Evolutionary conservation across 2,797 vertebrate genomes (phyloP).

Genomic region (Remorina albescens): DNA sequence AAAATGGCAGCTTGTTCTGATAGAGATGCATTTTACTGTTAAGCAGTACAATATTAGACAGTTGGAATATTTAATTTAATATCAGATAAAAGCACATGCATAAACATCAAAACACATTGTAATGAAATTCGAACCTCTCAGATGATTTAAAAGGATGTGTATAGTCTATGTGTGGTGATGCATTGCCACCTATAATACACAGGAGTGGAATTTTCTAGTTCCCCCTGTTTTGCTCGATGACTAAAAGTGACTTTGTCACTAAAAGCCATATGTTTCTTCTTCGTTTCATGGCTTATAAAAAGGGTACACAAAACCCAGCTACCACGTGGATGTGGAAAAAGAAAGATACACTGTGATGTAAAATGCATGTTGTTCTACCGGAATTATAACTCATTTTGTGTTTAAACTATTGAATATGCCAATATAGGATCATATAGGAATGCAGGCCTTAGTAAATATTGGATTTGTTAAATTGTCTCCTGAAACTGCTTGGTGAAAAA

Average conservation of each 20-base stretch:
- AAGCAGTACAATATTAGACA: background rate
- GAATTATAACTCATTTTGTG: no score
- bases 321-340: background rate
- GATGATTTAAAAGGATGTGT: slow-evolving; percentile 19
- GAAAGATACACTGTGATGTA: background rate
- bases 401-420: no score
- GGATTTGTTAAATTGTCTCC: no score
- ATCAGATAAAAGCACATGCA: background rate
- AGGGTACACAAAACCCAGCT: background rate
- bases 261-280: background rate
- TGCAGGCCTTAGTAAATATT: no score
- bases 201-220: slow-evolving; percentile 8
- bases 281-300: slow-evolving; percentile 20
- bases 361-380: no score
- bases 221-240: background rate
- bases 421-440: no score
- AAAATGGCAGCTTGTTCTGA: slow-evolving; percentile 14
- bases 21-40: background rate
- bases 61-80: slow-evolving; percentile 7
- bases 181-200: no score
- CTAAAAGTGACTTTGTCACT: slow-evolving; percentile 17
- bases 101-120: slow-evolving; percentile 15
- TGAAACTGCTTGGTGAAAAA: no score
- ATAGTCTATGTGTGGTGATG: background rate
- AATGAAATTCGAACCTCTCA: slow-evolving; percentile 6